Evolutionary conservation across 2,888 invertebrate species (phyloP), one percentile per base, ranked within the genome.

Genomic region (Flexamia atlantica): DNA sequence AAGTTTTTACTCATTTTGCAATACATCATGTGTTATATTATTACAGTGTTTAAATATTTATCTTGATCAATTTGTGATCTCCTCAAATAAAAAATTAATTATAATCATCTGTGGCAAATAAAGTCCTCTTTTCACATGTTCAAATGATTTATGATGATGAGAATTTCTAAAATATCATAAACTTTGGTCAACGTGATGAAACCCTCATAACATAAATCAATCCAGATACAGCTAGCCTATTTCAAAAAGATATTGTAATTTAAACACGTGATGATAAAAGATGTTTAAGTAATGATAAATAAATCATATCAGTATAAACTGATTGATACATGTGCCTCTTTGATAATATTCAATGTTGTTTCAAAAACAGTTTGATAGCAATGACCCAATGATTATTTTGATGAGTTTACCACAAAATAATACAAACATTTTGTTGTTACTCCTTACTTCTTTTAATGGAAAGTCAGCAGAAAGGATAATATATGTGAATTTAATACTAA

Each of bases 151-250:
- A 12, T 74, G 2, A 3, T 40, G 74, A 74, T 46, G 40, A 74
- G 46, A 74, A 74, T 46, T 28, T 74, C 74, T 40, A 28, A 53
- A 64, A 64, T 30, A 64, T 57, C 12, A 30, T 0, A 53, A 64
- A 64, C 57, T 57, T 23, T 23, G 23, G 4, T 64, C 25, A 30
- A 9, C 14, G 28, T 64, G 64, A 64, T 30, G 30, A 64, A 64
- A 64, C 14, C 17, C 9, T 64, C 30, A 64, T 64, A 64, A 64
- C 20, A 53, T 53, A 53, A 53, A 53, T 53, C 53, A 23, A 0
- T 53, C 23, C 4, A 53, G 53, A 53, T 53, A 53, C 23, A 23
- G 23, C 20, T 23, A n/a, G n/a, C n/a, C n/a, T n/a, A 53, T 23
- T 53, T 23, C 53, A 53, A 53, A 53, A 53, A 17, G 53, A 53